Base-by-base conservation (phyloP, 2,113 vertebrate species). In the Lophius piscatorius region DNA sequence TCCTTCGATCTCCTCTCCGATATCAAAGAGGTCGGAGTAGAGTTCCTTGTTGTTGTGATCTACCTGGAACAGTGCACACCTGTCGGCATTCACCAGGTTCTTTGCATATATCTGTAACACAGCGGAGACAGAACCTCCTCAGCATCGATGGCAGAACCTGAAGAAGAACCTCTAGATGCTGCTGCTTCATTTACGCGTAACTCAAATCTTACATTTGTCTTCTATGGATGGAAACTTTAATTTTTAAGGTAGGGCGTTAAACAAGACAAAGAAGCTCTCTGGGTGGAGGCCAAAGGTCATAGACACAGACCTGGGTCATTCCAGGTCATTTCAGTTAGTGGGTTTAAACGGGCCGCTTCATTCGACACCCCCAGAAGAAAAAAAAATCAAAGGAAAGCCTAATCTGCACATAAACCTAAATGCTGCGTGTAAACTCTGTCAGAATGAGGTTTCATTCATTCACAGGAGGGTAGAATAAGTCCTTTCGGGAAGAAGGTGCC, bases 51-150 rank as follows among this genome's bases (percentile, higher is more conserved):
- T 99, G 90, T 94, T 96, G 78, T 98, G 96, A 86, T 98, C 97
- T 20, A 99, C 97, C 93, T 99, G 97, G 95, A 99, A 99, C 74
- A 99, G 96, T 46, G 97, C 97, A 83, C 97, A 99, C 29, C 97
- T 94, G 76, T 99, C 97, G 64, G 97, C 97, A 83, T 97, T 98
- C 93, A 99, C 97, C 93, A 99, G 92, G 90, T 98, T 98, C 94
- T 99, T 99, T 95, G 97, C 97, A 95, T 98, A 98, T 94, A 99
- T 98, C 97, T 99, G 89, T 11, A 90, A 87, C 73, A 68, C 79
- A 91, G 74, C 81, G 70, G 18, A 9, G 14, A 39, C 48, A 63
- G n/a, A 49, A 11, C 3, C 18, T 73, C 57, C 33, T 64, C 14
- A 76, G 47, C 16, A 42, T 45, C 50, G 12, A 36, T 29, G 34